Evolutionary conservation across 2,797 vertebrate species (phyloP), one percentile per base, ranked within the genome.

Genomic region (Scyliorhinus canicula): DNA sequence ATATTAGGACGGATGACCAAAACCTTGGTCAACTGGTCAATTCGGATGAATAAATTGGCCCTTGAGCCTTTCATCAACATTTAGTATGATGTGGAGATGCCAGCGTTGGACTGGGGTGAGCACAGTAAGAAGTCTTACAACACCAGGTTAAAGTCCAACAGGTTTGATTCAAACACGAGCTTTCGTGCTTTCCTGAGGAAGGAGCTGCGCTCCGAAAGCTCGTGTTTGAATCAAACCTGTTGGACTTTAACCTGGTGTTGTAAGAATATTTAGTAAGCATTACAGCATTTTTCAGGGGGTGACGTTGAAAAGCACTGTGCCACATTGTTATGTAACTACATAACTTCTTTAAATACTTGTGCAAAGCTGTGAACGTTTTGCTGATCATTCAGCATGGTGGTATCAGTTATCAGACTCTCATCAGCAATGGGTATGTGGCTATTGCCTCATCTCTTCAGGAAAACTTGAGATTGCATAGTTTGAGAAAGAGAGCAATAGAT

Each of bases 381-480:
- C 88, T 91, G 88, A 91, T n/a, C n/a, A 44, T 90, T 90, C 52
- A 3, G 5, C n/a, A n/a, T 88, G 86, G 31, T 90, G 52, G 16
- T 60, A 31, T 40, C n/a, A 91, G 35, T 91, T 91, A 90, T 90
- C 55, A 91, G 60, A 88, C 85, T 57, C 28, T 88, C 85, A 57
- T 57, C 28, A 55, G 50, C 52, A 31, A 28, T 55, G 28, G 85
- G 28, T 3, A 35, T 55, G 52, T 35, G 40, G 77, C 77, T 47
- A 44, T 24, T 82, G 50, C 31, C 12, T 86, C 12, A 26, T 55
- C 12, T 57, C 24, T 55, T 55, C 82, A 31, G 50, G 50, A 85
- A 85, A 50, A 47, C 2, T 24, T 26, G 50, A 55, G 28, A 31
- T 86, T 31, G 84, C 0, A 31, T 82, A 2, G 77, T 86, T 55